A percentile compares a stretch with the other conserved stretches of the same genome.
These are phyloP conservation scores for Pherbina coryleti DNA, from an alignment of 2,888 invertebrate species.

Conservation along the genomic window DNA sequence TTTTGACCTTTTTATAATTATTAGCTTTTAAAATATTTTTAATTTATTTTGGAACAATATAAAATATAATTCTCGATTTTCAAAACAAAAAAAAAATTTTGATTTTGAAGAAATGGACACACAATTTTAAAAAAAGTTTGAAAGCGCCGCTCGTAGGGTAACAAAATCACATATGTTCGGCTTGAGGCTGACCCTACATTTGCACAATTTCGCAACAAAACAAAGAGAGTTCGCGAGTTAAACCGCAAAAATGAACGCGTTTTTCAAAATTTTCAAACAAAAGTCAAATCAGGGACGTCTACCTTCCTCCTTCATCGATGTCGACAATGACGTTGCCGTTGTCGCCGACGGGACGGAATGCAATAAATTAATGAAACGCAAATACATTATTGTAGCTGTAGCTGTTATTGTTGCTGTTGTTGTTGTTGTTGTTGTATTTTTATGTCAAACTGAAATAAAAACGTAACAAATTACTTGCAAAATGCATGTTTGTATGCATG, in stretches of 20 bases:
- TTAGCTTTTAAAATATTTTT: no score
- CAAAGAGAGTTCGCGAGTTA: background rate
- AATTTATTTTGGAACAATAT: no score
- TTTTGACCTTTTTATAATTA: no score
- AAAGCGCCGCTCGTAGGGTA: background rate
- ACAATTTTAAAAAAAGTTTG: background rate
- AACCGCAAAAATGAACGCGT: background rate
- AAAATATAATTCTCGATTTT: no score
- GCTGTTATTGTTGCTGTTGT: slow-evolving; percentile 1
- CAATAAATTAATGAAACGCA: slow-evolving; percentile 28
- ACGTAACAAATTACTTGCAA: slow-evolving; percentile 28
- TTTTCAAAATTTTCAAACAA: background rate
- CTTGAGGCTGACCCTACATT: no score
- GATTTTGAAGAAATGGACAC: no score
- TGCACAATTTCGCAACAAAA: background rate
- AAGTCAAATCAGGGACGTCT: background rate
- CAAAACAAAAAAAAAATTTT: background rate
- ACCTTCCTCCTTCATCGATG: background rate
- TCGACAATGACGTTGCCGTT: background rate
- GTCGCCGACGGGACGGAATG: slow-evolving; percentile 14
- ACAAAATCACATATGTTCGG: background rate
- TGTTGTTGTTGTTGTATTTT: slow-evolving; percentile 3
- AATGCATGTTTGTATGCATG: slow-evolving; percentile 26
- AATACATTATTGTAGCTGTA: slow-evolving; percentile 10
- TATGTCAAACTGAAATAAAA: slow-evolving; percentile 22